Base-by-base conservation (phyloP, 2,113 vertebrate species). In the Tetraodon nigroviridis region DNA sequence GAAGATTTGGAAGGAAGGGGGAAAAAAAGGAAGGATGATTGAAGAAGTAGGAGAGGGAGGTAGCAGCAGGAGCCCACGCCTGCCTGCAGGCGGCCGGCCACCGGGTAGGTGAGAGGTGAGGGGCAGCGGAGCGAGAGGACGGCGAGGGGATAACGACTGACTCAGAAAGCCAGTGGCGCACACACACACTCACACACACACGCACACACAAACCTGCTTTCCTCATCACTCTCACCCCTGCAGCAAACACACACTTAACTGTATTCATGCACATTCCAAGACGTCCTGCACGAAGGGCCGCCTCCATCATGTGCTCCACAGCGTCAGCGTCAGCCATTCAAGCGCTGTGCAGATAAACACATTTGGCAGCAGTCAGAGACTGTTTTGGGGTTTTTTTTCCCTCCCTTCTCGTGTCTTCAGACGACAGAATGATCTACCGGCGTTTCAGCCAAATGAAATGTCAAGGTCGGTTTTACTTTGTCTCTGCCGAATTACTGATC, bases 391-490 rank as follows among this genome's bases (percentile, higher is more conserved):
- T 76, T 71, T 60, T 55, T 37, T 46, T 46, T 66, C 61, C 49
- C 59, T 16, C 16, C 55, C 18, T 32, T 14, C 59, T 7, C n/a
- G 6, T 46, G 44, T 46, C 44, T 57, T 83, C 75, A 77, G 52
- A 79, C 67, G 76, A 84, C 70, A 82, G 80, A 84, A 81, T 78
- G 87, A 80, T 80, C 76, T 69, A 65, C 66, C 84, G 83, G 79
- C 79, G 86, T 89, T 88, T 84, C 56, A 44, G 55, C 62, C 12
- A 74, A 77, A 71, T 63, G 64, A 90, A 89, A 90, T 89, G 84
- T 82, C 89, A 91, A 89, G 86, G 88, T 89, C 83, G 79, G 79
- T 37, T 51, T 8, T n/a, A 79, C 69, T 80, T 87, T 80, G 74
- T 74, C 68, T 79, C 63, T 32, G 51, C 54, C 12, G 49, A 83